These are phyloP conservation scores for Xestia ashworthii DNA, from an alignment of 2,888 invertebrate species.

Conservation along the genomic window DNA sequence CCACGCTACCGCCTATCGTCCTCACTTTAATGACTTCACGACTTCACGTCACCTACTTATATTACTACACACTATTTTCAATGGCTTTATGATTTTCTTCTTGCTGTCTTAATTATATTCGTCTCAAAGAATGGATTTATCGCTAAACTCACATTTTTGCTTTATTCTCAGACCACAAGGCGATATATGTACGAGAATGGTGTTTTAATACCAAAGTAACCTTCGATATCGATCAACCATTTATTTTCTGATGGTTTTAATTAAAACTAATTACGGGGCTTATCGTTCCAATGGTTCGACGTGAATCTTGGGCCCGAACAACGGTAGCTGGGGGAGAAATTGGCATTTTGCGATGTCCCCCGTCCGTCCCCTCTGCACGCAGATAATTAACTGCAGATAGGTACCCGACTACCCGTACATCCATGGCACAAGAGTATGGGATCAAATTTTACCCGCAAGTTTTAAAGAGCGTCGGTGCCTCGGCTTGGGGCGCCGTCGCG, in stretches of 20 bases:
- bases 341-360: conserved; percentile 83
- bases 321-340: conserved; percentile 80
- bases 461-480: conserved; percentile 82
- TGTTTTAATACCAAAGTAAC: conserved; percentile 65
- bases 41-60: no score
- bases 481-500: conserved; percentile 71
- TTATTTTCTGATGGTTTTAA: conserved; percentile 83
- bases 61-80: conserved; percentile 23
- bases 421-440: conserved; percentile 77
- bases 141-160: conserved; percentile 44
- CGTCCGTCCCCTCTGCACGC: conserved; percentile 80
- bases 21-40: conserved; percentile 76
- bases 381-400: conserved; percentile 90
- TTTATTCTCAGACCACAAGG: conserved; percentile 31
- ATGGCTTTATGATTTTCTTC: conserved; percentile 25
- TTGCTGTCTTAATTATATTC: conserved; percentile 29
- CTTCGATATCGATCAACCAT: conserved; percentile 72
- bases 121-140: conserved; percentile 56
- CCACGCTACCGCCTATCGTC: conserved; percentile 63
- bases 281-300: conserved; percentile 80
- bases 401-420: conserved; percentile 79
- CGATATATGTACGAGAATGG: conserved; percentile 64
- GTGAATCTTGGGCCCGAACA: conserved; percentile 78
- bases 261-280: conserved; percentile 87
- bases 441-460: conserved; percentile 87